Conservation (phyloP, 2,797 vertebrate species). For the Semaprochilodus insignis region DNA sequence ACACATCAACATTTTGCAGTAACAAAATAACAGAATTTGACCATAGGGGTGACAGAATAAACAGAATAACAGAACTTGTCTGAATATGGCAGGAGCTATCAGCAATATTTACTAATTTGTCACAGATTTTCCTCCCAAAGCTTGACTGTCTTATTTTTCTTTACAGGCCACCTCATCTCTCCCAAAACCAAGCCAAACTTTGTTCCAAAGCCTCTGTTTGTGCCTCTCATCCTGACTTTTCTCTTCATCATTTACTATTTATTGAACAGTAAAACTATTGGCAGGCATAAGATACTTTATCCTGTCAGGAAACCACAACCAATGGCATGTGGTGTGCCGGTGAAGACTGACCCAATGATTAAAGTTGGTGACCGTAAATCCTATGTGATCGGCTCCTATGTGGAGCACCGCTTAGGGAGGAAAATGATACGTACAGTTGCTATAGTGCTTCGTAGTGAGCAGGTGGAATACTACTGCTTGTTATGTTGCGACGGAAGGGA, state of each 20-base stretch:
- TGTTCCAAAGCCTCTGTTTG: not conserved
- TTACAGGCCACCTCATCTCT: not conserved
- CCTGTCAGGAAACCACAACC: not conserved
- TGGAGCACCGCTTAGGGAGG: not conserved
- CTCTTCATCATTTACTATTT: not conserved
- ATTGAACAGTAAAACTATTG: not conserved
- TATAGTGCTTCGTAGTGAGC: conserved; percentile 55
- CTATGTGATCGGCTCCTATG: conserved; percentile 45
- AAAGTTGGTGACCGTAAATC: conserved; percentile 26
- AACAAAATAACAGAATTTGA: no score
- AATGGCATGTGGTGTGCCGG: conserved; percentile 24
- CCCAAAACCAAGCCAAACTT: not conserved
- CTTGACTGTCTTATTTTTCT: not conserved
- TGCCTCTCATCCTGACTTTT: not conserved
- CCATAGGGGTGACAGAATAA: no score
- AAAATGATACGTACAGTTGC: conserved; percentile 55
- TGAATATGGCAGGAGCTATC: no score
- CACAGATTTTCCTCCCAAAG: not conserved
- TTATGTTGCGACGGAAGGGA: conserved; percentile 53
- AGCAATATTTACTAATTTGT: no score
- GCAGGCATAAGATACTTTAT: not conserved
- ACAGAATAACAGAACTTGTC: no score
- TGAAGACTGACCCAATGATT: conserved; percentile 26
- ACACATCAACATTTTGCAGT: no score
- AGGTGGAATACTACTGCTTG: conserved; percentile 49